A percentile compares a stretch with the other conserved stretches of the same genome.
phyloP scores from a whole-genome alignment of 2,888 invertebrate species.

The Cheilosia grossa region DNA sequence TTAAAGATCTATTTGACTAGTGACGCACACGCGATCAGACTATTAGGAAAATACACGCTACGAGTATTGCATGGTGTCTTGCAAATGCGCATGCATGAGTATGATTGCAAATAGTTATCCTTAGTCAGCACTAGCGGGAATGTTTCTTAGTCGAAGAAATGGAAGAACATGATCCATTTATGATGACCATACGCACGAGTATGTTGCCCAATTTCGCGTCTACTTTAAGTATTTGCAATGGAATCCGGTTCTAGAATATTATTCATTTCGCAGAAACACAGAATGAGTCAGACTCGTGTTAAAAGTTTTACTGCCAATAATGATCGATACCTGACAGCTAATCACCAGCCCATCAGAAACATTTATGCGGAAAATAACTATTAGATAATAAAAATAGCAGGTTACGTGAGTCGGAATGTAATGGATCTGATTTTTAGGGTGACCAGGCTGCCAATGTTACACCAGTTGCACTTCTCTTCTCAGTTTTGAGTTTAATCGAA shows the following conservation, averaged over 20 bases:
- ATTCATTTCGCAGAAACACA: background rate
- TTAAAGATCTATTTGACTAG: constrained; percentile 57
- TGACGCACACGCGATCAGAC: constrained; percentile 54
- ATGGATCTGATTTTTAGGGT: background rate
- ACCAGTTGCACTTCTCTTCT: no score
- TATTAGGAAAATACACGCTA: constrained; percentile 39
- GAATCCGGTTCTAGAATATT: background rate
- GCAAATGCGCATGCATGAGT: constrained; percentile 37
- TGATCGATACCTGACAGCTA: background rate
- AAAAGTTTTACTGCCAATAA: background rate
- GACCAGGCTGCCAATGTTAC: background rate
- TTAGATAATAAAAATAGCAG: background rate
- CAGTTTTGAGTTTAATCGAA: no score
- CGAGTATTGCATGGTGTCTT: constrained; percentile 18
- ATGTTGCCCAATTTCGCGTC: background rate
- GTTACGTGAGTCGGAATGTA: background rate
- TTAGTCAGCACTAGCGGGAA: background rate
- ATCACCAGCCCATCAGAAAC: background rate
- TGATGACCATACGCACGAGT: background rate
- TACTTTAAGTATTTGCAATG: background rate
- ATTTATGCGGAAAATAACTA: background rate
- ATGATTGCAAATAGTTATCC: constrained; percentile 21
- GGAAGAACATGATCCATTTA: background rate
- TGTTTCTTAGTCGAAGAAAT: background rate
- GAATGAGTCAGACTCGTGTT: background rate